Evolutionary conservation across 1,140 invertebrate species (phyloP).

Genomic region (Aphis craccivora): DNA sequence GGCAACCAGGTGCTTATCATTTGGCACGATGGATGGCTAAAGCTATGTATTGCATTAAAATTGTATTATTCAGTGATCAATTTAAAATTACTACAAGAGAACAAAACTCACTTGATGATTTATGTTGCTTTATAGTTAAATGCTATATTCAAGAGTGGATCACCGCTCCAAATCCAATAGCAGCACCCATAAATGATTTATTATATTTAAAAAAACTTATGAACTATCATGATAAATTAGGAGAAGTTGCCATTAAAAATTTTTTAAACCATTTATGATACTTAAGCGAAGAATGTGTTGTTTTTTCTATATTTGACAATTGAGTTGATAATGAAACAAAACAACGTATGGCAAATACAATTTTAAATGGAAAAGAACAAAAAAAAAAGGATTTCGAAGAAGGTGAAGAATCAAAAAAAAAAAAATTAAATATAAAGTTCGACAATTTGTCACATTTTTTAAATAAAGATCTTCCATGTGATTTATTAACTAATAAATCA

Average conservation of each 20-base stretch:
- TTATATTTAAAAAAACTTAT: slow-evolving; percentile 3
- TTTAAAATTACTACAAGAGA: neutral
- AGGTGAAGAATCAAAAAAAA: too few relatives aligned
- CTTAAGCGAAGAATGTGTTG: too few relatives aligned
- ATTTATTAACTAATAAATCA: too few relatives aligned
- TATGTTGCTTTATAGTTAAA: neutral
- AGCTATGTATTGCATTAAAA: neutral
- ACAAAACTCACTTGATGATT: neutral
- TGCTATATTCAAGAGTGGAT: neutral
- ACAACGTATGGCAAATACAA: too few relatives aligned
- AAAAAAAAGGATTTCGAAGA: too few relatives aligned
- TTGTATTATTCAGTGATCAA: neutral
- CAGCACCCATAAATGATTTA: neutral
- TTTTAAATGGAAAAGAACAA: too few relatives aligned
- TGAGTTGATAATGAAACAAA: too few relatives aligned
- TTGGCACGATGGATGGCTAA: neutral
- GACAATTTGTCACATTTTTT: too few relatives aligned
- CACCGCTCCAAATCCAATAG: neutral
- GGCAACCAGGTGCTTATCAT: neutral
- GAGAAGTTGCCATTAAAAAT: neutral
- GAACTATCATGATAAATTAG: neutral
- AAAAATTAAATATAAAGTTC: too few relatives aligned
- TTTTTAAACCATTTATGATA: too few relatives aligned
- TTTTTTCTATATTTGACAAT: too few relatives aligned
- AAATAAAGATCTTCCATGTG: too few relatives aligned